phyloP scores from a whole-genome alignment of 1,140 invertebrate species.

The Polyergus mexicanus region DNA sequence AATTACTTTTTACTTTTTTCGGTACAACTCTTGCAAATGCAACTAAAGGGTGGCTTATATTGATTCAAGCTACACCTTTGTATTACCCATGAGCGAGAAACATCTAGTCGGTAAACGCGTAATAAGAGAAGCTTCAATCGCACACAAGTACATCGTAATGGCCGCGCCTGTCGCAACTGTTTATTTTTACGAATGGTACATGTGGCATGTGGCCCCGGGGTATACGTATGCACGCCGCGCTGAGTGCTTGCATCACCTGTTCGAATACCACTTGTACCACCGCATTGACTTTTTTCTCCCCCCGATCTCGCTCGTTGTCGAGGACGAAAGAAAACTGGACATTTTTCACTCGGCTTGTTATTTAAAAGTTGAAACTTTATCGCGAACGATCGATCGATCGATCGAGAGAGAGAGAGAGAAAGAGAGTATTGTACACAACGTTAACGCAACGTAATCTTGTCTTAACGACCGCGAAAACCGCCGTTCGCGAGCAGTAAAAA shows the following conservation, averaged over 20 bases:
- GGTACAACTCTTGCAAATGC: neutral
- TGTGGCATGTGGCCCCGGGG: constrained; percentile 29
- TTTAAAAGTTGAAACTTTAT: neutral
- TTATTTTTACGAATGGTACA: constrained; percentile 40
- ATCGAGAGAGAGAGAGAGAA: too few species aligned
- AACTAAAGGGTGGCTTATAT: neutral
- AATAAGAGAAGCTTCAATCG: constrained; percentile 17
- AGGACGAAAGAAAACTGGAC: constrained; percentile 17
- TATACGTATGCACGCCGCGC: constrained; percentile 5
- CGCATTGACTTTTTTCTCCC: constrained; percentile 8
- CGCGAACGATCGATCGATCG: neutral
- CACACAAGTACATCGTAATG: constrained; percentile 36
- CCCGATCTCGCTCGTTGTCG: constrained; percentile 26
- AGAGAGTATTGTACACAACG: neutral
- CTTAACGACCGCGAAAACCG: constrained; percentile 44
- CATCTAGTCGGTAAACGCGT: neutral
- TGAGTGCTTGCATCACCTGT: constrained; percentile 47
- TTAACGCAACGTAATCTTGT: constrained; percentile 9
- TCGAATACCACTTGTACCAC: constrained; percentile 41
- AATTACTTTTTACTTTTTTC: neutral
- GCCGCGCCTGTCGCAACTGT: constrained; percentile 36
- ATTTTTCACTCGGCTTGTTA: constrained; percentile 27
- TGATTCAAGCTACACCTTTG: neutral
- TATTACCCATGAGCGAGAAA: neutral
- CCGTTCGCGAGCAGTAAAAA: constrained; percentile 10